Base-by-base conservation (phyloP, 2,888 invertebrate genomes). In the Melanophora roralis region DNA sequence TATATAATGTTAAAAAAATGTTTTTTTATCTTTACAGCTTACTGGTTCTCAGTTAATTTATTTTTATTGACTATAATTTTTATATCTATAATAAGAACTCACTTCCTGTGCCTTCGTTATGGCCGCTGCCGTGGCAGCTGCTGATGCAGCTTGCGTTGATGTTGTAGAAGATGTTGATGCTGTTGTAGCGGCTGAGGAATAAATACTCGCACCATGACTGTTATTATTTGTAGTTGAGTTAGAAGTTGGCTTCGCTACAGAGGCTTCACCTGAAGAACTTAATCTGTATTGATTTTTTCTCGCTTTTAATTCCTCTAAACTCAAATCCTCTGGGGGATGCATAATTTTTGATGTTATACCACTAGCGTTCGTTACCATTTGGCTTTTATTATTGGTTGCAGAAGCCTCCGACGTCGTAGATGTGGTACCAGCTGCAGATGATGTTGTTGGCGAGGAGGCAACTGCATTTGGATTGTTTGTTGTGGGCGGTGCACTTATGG, bases 241-340 rank as follows among this genome's bases (percentile, higher is more conserved):
- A 59, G 80, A 76, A 1, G 78, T 32, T 38, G 80, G 49, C 55
- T 62, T 72, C 36, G 67, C 21, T 9, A 38, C 57, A 6, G 72
- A 68, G 49, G 40, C 55, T n/a, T 49, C 36, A 60, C 72, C 67
- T 49, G 64, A 62, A 16, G 74, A 64, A 55, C 84, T 89, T 2
- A 92, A 89, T 78, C 91, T 91, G 51, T 90, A 90, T 81, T 92
- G 92, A 45, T 73, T 68, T 72, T 73, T 91, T 62, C 95, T 91
- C 8, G 96, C 94, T 60, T 95, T 91, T 83, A 95, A 93, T 90
- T 97, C 96, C 89, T 97, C 97, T 88, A 97, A 88, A 34, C 98
- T 98, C 67, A 97, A 93, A 89, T 97, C 97, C 89, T 98, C 98
- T 0, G 96, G 94, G 0, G 98, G 98, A 90, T 98, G 98, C 84